Base-by-base conservation (phyloP, 2,888 invertebrate genomes). In the Rhaphigaster nebulosa region DNA sequence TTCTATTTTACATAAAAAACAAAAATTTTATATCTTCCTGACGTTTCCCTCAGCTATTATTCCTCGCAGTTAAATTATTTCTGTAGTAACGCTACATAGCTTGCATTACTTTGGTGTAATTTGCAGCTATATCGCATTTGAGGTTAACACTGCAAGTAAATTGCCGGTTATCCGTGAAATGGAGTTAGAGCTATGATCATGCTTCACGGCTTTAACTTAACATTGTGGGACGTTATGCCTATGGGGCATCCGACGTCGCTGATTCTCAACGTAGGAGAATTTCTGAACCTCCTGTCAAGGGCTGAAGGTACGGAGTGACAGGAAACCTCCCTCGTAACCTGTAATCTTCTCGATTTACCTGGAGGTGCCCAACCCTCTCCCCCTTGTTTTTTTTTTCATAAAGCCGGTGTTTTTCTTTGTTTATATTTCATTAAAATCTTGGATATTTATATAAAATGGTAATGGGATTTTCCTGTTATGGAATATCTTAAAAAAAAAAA, bases 261-360 rank as follows among this genome's bases (percentile, higher is more conserved):
- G n/a, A 45, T 65, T 29, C 45, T 18, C 45, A 6, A 84, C 45
- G 5, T 18, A 23, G 38, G 29, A 84, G 84, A 45, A 84, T 45
- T 45, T n/a, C 84, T 45, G 84, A 84, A n/a, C 12, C 45, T 84
- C 2, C 80, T 84, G 84, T 45, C 84, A 84, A n/a, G 26, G 41
- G 80, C 80, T 23, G 41, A 41, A 13, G 84, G 29, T n/a, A n/a
- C 20, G 13, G 84, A 84, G 84, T 84, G 84, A 84, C 84, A 84
- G 84, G n/a, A 45, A 45, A 84, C 45, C n/a, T 45, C 84, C 84
- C 84, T 15, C n/a, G 13, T 84, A 84, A 84, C 84, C 84, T 84
- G 84, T 84, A 84, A 84, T 84, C 84, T 45, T 84, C 84, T 84
- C 45, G 26, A 45, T 84, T 45, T 84, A 84, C 84, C 84, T 84